Evolutionary conservation across 2,888 invertebrate species (phyloP).

Genomic region (Acanthosepion esculentum): DNA sequence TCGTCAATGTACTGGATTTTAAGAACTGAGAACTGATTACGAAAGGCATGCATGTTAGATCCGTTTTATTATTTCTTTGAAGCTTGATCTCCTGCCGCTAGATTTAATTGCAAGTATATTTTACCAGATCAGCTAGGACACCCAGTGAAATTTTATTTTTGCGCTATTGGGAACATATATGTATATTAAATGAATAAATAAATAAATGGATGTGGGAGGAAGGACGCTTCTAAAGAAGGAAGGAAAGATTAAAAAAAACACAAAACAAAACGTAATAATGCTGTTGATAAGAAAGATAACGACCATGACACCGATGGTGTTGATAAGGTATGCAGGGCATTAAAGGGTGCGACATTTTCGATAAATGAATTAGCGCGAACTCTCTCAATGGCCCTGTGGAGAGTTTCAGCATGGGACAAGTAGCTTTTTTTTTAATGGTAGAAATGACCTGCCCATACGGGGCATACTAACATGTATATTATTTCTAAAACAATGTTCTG

Average conservation of each 20-base stretch:
- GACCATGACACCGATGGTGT: neutral
- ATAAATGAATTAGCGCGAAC: slow-evolving; percentile 33
- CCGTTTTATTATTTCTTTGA: too few species aligned
- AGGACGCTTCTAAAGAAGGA: neutral
- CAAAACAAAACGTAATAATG: neutral
- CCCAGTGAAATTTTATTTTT: too few species aligned
- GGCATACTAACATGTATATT: neutral
- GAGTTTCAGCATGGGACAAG: neutral
- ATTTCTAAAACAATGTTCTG: neutral
- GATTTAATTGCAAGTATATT: too few species aligned
- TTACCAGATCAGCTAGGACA: too few species aligned
- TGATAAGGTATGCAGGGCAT: neutral
- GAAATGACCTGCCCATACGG: neutral
- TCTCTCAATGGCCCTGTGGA: slow-evolving; percentile 1
- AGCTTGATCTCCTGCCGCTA: too few species aligned
- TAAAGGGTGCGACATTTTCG: slow-evolving; percentile 8
- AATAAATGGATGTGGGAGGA: neutral
- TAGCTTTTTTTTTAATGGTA: neutral
- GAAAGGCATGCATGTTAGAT: too few species aligned
- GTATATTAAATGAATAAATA: too few species aligned
- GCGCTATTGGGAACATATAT: too few species aligned
- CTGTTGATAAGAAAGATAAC: neutral
- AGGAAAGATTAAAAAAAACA: neutral
- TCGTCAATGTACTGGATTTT: too few species aligned
- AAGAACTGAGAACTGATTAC: too few species aligned